Conservation (phyloP, 2,113 vertebrate genomes). For the Menura novaehollandiae region DNA sequence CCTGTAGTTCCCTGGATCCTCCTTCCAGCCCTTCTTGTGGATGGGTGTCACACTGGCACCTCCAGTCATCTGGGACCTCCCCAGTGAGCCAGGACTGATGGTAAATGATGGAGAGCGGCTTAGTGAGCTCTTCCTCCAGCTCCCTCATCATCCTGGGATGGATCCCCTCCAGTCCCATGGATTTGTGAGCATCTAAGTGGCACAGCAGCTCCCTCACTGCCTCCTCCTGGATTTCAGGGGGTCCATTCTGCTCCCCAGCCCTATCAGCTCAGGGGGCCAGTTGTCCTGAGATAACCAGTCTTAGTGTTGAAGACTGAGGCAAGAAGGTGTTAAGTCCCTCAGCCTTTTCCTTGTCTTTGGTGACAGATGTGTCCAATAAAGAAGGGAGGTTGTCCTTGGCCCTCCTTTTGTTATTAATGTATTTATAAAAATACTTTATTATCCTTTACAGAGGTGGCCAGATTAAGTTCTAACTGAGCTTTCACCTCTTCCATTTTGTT, state of each 20-base stretch:
- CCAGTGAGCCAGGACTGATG: neutral
- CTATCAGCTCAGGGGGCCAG: fast-evolving
- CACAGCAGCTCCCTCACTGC: neutral
- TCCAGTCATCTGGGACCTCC: neutral
- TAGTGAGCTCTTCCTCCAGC: neutral
- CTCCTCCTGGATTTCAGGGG: neutral
- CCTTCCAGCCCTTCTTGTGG: neutral
- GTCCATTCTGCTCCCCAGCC: neutral
- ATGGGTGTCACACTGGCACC: neutral
- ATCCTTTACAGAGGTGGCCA: neutral
- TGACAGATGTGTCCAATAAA: neutral
- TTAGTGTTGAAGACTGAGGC: neutral
- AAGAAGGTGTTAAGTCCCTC: neutral
- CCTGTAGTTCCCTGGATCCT: neutral
- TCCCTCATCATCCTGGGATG: neutral
- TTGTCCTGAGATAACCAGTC: neutral
- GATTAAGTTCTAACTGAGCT: neutral
- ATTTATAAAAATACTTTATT: neutral
- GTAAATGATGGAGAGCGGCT: neutral
- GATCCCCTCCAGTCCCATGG: neutral
- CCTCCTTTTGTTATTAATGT: neutral
- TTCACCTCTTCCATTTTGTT: neutral
- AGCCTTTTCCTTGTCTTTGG: neutral
- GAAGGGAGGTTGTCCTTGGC: neutral
- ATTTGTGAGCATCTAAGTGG: neutral